These are phyloP conservation scores for Etheostoma spectabile DNA, from an alignment of 2,113 vertebrate genomes.

Conservation along the genomic window DNA sequence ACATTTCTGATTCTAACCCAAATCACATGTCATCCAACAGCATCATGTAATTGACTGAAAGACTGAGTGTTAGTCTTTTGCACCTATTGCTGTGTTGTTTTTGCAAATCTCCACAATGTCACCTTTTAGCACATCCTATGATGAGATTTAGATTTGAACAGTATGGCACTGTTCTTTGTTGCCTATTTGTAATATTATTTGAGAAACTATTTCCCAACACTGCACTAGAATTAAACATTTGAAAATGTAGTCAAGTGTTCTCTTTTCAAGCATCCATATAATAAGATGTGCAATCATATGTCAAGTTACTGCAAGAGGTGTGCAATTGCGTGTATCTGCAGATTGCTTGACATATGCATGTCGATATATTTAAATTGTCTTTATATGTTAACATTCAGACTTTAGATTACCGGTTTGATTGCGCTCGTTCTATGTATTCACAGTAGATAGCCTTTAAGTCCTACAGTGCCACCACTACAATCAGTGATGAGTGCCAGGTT, in stretches of 20 bases:
- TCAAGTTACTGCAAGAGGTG: not conserved
- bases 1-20: too few species aligned
- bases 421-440: not conserved
- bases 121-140: not conserved
- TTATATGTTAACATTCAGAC: conserved; percentile 10
- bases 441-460: conserved; percentile 46
- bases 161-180: too few species aligned
- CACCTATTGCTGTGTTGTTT: not conserved
- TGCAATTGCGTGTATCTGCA: not conserved
- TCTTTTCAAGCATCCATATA: not conserved
- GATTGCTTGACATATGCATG: not conserved
- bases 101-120: not conserved
- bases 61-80: not conserved
- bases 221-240: not conserved
- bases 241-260: not conserved
- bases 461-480: conserved; percentile 20
- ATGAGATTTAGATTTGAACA: not conserved
- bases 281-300: not conserved
- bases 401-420: conserved; percentile 8
- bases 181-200: not conserved
- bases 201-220: not conserved
- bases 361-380: conserved; percentile 8
- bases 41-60: not conserved
- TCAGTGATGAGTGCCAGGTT: conserved; percentile 48
- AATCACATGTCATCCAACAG: too few species aligned